Base-by-base conservation (phyloP, 2,888 invertebrate species). In the Adelognathus sp. region DNA sequence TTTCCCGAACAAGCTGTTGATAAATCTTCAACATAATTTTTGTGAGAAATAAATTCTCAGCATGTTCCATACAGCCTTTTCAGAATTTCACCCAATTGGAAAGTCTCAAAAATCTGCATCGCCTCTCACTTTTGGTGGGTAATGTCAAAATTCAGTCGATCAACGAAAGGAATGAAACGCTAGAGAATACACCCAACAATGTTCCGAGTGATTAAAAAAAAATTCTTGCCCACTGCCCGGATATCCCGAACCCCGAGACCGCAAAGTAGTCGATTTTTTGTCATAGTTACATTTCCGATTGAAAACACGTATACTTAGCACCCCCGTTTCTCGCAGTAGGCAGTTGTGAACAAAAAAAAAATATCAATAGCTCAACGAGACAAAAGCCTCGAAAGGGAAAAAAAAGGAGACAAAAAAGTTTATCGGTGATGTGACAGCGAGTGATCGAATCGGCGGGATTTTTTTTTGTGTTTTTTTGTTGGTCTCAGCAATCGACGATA, bases 281-380 rank as follows among this genome's bases (percentile, higher is more conserved):
- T 69, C 46, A 73, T 63, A 64, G 73, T 44, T 50, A 50, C 7
- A 63, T 39, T 60, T 54, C 58, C 56, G 52, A 27, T 52, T 46
- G 52, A 36, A 29, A 27, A n/a, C n/a, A 27, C 52, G 50, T 16
- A 69, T 41, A 29, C 44, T 60, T 66, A 66, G 66, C 21, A 66
- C 24, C 69, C 54, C 50, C 31, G 16, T 66, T 71, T 21, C 74
- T 60, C 74, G 44, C 31, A 36, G 64, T 74, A 60, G 78, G 70
- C 66, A 66, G 46, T 33, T 24, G 14, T 41, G n/a, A n/a, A n/a
- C n/a, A 41, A 41, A 50, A 24, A 46, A 9, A 11, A 58, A 31
- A 64, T n/a, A n/a, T n/a, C n/a, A 33, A 36, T 41, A 58, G 50
- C 9, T 36, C 27, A 14, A 16, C 11, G 6, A 16, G 16, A 52